Base-by-base conservation (phyloP, 2,888 invertebrate genomes). In the Cremastobaeus sp. region DNA sequence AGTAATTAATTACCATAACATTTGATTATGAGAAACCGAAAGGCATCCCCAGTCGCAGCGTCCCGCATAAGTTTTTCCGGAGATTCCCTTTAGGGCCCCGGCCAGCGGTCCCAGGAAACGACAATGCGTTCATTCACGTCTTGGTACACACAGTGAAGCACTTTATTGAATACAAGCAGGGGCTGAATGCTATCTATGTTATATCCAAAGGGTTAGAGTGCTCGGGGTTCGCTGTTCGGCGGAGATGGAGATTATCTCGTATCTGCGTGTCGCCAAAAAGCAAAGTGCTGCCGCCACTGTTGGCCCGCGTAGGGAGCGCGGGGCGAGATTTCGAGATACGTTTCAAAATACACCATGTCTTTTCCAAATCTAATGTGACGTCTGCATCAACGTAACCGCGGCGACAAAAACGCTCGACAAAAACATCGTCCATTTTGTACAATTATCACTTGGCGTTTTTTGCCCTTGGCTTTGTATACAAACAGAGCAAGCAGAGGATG, bases 131-230 rank as follows among this genome's bases (percentile, higher is more conserved):
- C 81, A 83, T 84, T 84, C 83, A 83, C 64, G 64, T 72, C 71
- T 70, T 78, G 59, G 78, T 60, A 72, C 73, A 64, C 78, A 80
- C 73, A 79, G 77, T 78, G 78, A 78, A 78, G 79, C 79, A 81
- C 81, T 80, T 84, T 84, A 85, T 85, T 85, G 83, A 85, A 85
- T 85, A 80, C 80, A 80, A 76, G 69, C 77, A 69, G 77, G 62
- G 77, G 79, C 79, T 84, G 84, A 86, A 87, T 86, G 84, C 81
- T 86, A 87, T 87, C 87, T 86, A 82, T 83, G 84, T 87, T 86
- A 86, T 86, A 86, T 86, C 85, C 84, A 81, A 82, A 81, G 81
- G 79, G 81, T 80, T 82, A 78, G 78, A 59, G 78, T 76, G 68
- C 78, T 32, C 69, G 59, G 73, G 74, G 79, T 62, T 72, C 72